Base-by-base conservation (phyloP, 2,888 invertebrate genomes). In the Pollenia griseotomentosa region DNA sequence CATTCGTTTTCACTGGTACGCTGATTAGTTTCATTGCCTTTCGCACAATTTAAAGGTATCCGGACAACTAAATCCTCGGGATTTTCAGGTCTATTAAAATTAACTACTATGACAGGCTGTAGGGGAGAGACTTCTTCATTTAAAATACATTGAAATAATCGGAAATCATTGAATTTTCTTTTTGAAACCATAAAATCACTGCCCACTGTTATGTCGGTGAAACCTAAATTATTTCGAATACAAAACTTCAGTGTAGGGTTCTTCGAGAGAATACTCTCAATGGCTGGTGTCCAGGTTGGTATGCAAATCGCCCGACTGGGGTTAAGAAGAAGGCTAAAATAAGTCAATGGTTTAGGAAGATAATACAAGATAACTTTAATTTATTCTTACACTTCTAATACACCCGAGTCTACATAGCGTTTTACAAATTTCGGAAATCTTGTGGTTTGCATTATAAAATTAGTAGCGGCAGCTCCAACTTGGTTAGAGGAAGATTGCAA, bases 181-280 rank as follows among this genome's bases (percentile, higher is more conserved):
- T 91, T 92, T 0, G 92, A 92, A 23, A 92, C 90, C 70, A 90
- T 89, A 71, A 93, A 93, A 65, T 92, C 92, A 53, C 88, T 91
- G 89, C 94, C 92, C 8, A 88, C 89, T 0, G 95, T 96, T 23
- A 94, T 93, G 82, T 96, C 96, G 85, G 94, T 95, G 53, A 96
- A 94, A 3, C 95, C 95, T 46, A 96, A 91, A 2, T 94, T 94
- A 7, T 95, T 95, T 0, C 94, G 95, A 88, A 95, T 95, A 0
- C 95, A 95, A 79, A 96, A 95, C 90, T 96, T 96, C 44, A 95
- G 94, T 0, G 96, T 95, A 0, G 95, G 94, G 85, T 95, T 94
- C 59, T 94, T 94, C 4, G 94, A 91, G 86, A 96, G 94, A 14
- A 96, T 94, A 0, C 94, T 93, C 70, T 96, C 95, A 11, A 96